These are phyloP conservation scores for Nycticorax nycticorax DNA, from an alignment of 2,113 vertebrate genomes.

Conservation along the genomic window DNA sequence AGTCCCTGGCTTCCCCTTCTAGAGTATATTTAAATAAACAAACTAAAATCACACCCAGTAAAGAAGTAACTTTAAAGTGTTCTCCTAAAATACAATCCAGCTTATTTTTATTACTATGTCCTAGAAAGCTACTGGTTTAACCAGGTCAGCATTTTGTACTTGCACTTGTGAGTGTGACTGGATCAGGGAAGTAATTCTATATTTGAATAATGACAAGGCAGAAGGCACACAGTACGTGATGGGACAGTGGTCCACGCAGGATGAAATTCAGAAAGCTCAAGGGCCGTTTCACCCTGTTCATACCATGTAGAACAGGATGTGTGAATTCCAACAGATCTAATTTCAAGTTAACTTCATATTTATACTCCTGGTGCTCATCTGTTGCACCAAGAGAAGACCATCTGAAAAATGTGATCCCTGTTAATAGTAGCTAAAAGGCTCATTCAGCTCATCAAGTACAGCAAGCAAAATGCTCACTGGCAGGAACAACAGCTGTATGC, in stretches of 20 bases:
- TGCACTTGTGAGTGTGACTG: neutral
- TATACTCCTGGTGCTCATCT: constrained; percentile 38
- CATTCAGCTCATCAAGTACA: neutral
- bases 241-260: neutral
- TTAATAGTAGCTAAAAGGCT: neutral
- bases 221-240: neutral
- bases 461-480: neutral
- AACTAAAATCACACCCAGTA: neutral
- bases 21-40: neutral
- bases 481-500: constrained; percentile 4
- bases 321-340: constrained; percentile 58
- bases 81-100: neutral
- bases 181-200: neutral
- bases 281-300: neutral
- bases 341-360: constrained; percentile 40
- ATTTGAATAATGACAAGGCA: neutral
- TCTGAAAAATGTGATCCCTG: constrained; percentile 15
- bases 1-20: neutral
- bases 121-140: neutral
- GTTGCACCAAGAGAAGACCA: constrained; percentile 2
- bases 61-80: neutral
- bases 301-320: neutral
- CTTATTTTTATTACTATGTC: neutral
- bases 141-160: neutral
- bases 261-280: neutral